phyloP scores from a whole-genome alignment of 2,113 vertebrate genomes.

The Bos javanicus region DNA sequence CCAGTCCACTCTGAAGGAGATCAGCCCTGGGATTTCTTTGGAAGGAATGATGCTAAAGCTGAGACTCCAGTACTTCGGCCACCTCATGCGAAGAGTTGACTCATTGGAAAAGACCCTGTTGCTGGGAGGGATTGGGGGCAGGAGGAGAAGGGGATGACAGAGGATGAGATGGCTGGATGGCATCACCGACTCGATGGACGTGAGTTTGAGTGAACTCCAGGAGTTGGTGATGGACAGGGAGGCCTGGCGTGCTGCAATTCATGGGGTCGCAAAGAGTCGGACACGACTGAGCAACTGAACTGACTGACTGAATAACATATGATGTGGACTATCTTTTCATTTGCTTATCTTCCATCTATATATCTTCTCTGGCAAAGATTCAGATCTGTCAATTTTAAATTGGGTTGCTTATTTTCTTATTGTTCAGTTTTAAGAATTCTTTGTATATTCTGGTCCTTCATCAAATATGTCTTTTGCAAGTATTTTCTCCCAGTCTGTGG shows the following conservation, averaged over 20 bases:
- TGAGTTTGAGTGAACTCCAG: rapidly evolving
- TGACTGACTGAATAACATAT: neutral
- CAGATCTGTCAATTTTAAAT: neutral
- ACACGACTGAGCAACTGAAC: rapidly evolving
- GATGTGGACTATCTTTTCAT: neutral
- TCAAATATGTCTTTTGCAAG: neutral
- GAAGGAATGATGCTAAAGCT: too few relatives aligned
- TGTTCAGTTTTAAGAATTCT: neutral
- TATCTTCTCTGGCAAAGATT: neutral
- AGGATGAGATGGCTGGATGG: neutral
- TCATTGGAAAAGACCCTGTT: too few relatives aligned
- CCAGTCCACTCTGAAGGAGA: too few relatives aligned
- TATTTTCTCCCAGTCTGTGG: neutral
- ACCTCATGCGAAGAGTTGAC: too few relatives aligned
- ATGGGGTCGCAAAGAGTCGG: rapidly evolving
- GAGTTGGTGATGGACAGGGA: neutral
- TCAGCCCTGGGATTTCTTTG: too few relatives aligned
- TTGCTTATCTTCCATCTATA: neutral
- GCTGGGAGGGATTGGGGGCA: neutral
- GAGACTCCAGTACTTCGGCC: too few relatives aligned
- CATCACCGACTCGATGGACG: rapidly evolving
- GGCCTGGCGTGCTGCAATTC: rapidly evolving
- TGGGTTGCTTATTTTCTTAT: neutral
- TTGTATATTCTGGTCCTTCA: neutral
- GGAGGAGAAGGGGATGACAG: rapidly evolving